phyloP scores from a whole-genome alignment of 1,140 invertebrate genomes.

The Hyphantria cunea region DNA sequence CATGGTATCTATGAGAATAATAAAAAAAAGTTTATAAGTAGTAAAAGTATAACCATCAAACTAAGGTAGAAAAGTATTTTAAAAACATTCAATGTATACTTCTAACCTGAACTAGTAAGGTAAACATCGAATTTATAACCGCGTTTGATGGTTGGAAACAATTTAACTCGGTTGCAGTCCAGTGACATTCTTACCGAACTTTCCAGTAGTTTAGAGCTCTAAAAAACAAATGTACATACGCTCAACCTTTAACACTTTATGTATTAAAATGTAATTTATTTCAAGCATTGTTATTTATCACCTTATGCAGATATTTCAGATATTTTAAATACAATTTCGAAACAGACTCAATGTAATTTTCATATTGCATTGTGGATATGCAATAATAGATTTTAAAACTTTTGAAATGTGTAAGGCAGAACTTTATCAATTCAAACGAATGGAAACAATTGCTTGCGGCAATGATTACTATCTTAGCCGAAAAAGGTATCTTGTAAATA shows the following conservation, averaged over 20 bases:
- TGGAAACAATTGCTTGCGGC: too few species aligned
- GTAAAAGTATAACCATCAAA: conserved; percentile 18
- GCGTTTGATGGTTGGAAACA: conserved; percentile 91
- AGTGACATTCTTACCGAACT: conserved; percentile 87
- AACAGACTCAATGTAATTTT: too few species aligned
- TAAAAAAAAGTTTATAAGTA: background rate
- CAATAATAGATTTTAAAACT: too few species aligned
- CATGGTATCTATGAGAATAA: background rate
- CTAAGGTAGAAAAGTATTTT: conserved; percentile 17
- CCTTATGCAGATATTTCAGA: too few species aligned
- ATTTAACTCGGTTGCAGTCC: conserved; percentile 89
- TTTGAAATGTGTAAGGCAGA: too few species aligned
- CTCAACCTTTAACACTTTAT: conserved; percentile 56
- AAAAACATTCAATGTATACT: conserved; percentile 3
- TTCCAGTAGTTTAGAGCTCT: conserved; percentile 87
- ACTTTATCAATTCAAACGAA: too few species aligned
- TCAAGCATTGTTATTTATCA: too few species aligned
- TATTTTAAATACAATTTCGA: too few species aligned
- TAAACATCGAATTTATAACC: conserved; percentile 92
- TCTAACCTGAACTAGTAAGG: conserved; percentile 92
- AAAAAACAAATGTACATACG: conserved; percentile 74
- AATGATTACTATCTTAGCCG: too few species aligned
- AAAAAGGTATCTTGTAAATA: too few species aligned
- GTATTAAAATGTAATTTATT: background rate
- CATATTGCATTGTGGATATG: too few species aligned